A percentile compares a stretch with the other conserved stretches of the same genome.
These are phyloP conservation scores for Zeus faber DNA, from an alignment of 2,113 vertebrate genomes.

Conservation along the genomic window DNA sequence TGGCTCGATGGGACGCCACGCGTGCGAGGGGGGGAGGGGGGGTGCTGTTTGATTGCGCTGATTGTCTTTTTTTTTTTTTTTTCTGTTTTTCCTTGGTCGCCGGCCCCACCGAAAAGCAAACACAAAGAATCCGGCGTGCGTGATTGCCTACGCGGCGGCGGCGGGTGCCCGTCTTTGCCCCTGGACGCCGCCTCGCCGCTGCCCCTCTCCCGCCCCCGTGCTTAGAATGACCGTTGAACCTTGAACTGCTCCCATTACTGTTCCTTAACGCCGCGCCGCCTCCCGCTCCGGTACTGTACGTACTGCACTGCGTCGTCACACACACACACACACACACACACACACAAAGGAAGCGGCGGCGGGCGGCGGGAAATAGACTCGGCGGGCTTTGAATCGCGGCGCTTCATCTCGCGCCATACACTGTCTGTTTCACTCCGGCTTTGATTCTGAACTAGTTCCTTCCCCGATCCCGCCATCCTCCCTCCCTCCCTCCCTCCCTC, in stretches of 20 bases:
- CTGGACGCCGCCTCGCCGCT: slow-evolving; percentile 38
- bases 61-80: slow-evolving; percentile 55
- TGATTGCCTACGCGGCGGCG: slow-evolving; percentile 63
- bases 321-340: too few species aligned
- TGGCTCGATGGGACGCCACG: slow-evolving; percentile 59
- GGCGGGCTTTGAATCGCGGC: neutral
- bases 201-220: slow-evolving; percentile 21
- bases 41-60: slow-evolving; percentile 70
- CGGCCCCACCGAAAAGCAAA: slow-evolving; percentile 66
- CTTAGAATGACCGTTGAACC: slow-evolving; percentile 50
- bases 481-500: slow-evolving; percentile 13
- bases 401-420: too few species aligned
- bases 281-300: too few species aligned
- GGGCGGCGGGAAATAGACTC: too few species aligned
- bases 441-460: too few species aligned
- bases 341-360: too few species aligned
- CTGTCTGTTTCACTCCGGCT: neutral
- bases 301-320: too few species aligned
- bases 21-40: slow-evolving; percentile 31
- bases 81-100: neutral
- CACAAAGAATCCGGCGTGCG: slow-evolving; percentile 66
- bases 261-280: slow-evolving; percentile 1
- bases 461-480: neutral
- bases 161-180: slow-evolving; percentile 27
- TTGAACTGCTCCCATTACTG: slow-evolving; percentile 46